phyloP scores from a whole-genome alignment of 2,113 vertebrate species.

The Cyanoramphus novaezelandiae region DNA sequence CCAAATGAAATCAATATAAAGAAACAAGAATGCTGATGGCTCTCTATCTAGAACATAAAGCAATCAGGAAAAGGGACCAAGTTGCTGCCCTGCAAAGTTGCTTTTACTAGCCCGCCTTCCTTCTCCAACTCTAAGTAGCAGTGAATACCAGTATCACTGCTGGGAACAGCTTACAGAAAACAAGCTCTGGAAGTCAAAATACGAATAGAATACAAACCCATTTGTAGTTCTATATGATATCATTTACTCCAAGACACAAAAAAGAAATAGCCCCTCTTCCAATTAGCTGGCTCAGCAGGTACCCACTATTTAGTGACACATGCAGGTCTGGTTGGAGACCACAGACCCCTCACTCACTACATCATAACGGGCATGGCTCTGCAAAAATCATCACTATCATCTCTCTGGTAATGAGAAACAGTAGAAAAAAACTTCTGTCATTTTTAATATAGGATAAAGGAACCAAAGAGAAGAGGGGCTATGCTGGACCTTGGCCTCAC shows the following conservation, averaged over 20 bases:
- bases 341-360: accelerated
- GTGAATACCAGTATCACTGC: not conserved
- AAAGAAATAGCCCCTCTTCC: accelerated
- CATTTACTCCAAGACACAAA: not conserved
- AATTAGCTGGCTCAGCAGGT: not conserved
- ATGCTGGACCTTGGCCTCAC: not conserved
- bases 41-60: not conserved
- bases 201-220: not conserved
- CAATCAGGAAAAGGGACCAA: not conserved
- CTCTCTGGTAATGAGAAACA: not conserved
- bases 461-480: not conserved
- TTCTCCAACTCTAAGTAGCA: not conserved
- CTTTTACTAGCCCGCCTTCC: not conserved
- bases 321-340: not conserved
- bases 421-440: not conserved
- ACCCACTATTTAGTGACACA: not conserved
- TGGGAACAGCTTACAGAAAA: not conserved
- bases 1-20: not conserved
- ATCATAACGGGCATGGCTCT: not conserved
- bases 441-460: not conserved
- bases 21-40: not conserved
- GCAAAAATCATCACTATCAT: not conserved
- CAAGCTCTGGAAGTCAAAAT: not conserved
- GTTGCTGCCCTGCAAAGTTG: not conserved
- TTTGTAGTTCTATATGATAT: not conserved